Evolutionary conservation across 2,888 invertebrate species (phyloP), one percentile per base, ranked within the genome.

Genomic region (Andrena fulva): DNA sequence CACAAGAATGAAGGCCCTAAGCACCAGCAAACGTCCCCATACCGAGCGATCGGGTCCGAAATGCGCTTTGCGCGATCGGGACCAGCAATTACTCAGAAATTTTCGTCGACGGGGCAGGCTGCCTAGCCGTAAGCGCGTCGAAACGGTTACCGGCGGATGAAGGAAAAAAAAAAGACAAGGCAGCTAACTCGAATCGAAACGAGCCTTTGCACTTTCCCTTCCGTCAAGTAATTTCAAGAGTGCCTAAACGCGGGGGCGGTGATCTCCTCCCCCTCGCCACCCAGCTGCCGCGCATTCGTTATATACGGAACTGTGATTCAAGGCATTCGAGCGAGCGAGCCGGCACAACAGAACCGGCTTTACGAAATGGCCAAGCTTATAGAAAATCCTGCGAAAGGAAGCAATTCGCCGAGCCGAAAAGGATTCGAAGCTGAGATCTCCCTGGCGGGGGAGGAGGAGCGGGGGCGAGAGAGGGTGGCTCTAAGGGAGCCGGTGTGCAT

Each of bases 361-460:
- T 77, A 78, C 82, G 82, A 86, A 89, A 86, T 89, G 84, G 86
- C 88, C 87, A 74, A 87, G 84, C 86, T 87, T 88, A 86, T 84
- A 87, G 86, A 87, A 90, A 87, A 89, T 88, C 87, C 85, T 68
- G 75, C 84, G 77, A 86, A 87, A 87, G 89, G 86, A 87, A 90
- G 81, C 85, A 85, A 85, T 86, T 80, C 84, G 77, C 84, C 77
- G 78, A 82, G 82, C 84, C 84, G 84, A 88, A 87, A 89, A 81
- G 84, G 88, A 87, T 87, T 82, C 88, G 82, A 80, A 76, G 84
- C 82, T 72, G 31, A 71, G 77, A 79, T 81, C 79, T 74, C 72
- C 72, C 63, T 77, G 74, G 76, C 71, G 71, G 67, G 69, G 62
- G 74, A 60, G 80, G 77, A 62, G 80, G 60, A 73, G 52, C 20